These are phyloP conservation scores for Dicranocentrus wangi DNA, from an alignment of 2,888 invertebrate species.

Conservation along the genomic window DNA sequence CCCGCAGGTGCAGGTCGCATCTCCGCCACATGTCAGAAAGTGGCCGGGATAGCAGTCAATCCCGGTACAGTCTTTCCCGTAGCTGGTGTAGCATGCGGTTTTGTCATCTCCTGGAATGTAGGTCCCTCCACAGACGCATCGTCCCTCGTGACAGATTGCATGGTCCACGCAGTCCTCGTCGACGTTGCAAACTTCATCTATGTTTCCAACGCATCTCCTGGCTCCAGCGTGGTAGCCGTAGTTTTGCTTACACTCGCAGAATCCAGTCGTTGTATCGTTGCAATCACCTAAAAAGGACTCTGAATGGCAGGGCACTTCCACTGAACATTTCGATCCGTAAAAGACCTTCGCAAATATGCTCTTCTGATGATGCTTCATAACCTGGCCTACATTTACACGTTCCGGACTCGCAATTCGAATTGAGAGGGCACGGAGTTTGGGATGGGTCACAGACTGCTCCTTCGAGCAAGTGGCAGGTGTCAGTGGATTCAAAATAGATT, in stretches of 20 bases:
- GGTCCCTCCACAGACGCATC: slow-evolving; percentile 9
- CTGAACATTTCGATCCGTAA: slow-evolving; percentile 27
- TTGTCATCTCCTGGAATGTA: slow-evolving; percentile 12
- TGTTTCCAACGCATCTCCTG: slow-evolving; percentile 28
- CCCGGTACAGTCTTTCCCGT: not conserved
- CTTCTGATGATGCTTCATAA: slow-evolving; percentile 11
- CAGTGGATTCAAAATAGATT: slow-evolving; percentile 20
- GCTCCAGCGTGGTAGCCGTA: not conserved
- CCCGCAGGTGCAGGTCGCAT: slow-evolving; percentile 13
- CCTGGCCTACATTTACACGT: slow-evolving; percentile 24
- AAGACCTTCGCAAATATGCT: slow-evolving; percentile 31
- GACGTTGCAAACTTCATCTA: not conserved
- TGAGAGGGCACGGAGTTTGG: not conserved
- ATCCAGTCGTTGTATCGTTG: not conserved
- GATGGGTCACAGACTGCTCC: not conserved
- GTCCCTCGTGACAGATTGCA: slow-evolving; percentile 7
- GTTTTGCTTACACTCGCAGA: slow-evolving; percentile 31
- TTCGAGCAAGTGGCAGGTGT: slow-evolving; percentile 2
- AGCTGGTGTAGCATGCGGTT: slow-evolving; percentile 4
- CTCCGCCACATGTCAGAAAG: slow-evolving; percentile 22
- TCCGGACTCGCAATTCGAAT: not conserved
- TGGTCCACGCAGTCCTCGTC: slow-evolving; percentile 29
- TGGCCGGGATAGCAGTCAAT: slow-evolving; percentile 19
- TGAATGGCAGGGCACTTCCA: slow-evolving; percentile 27
- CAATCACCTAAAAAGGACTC: slow-evolving; percentile 11